Conservation (phyloP, 2,113 vertebrate species). For the Atherinomorus stipes region DNA sequence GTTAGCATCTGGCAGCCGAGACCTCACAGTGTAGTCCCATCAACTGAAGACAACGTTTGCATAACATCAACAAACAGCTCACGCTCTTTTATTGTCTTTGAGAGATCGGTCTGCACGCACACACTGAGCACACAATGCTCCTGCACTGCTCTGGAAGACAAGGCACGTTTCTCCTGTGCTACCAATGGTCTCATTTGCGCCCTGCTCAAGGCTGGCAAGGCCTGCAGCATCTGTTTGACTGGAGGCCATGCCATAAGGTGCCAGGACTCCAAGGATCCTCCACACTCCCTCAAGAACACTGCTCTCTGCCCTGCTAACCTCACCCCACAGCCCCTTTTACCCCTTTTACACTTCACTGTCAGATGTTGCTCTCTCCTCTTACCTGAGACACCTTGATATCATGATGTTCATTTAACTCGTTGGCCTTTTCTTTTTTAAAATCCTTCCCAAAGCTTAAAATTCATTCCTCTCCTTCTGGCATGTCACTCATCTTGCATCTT, state of each 20-base stretch:
- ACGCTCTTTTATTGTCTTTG: conserved; percentile 48
- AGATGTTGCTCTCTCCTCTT: conserved; percentile 18
- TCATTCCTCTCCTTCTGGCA: background rate
- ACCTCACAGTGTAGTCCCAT: conserved; percentile 6
- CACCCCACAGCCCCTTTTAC: conserved; percentile 86
- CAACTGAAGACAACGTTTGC: conserved; percentile 62
- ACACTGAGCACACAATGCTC: conserved; percentile 30
- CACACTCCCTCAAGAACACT: conserved; percentile 75
- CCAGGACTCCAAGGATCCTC: conserved; percentile 78
- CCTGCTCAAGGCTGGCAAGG: conserved; percentile 77
- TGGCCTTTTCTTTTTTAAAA: conserved; percentile 8
- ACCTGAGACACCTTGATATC: conserved; percentile 8
- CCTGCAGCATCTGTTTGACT: conserved; percentile 84
- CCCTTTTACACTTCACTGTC: conserved; percentile 79
- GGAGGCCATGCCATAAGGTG: conserved; percentile 84
- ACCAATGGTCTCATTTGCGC: conserved; percentile 75
- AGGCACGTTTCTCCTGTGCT: conserved; percentile 74
- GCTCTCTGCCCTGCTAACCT: conserved; percentile 86
- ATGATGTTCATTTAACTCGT: conserved; percentile 36
- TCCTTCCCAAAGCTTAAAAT: background rate
- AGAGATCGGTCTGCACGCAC: conserved; percentile 42
- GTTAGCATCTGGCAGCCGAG: conserved; percentile 4
- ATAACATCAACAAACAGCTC: conserved; percentile 64
- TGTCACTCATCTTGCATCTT: conserved; percentile 2
- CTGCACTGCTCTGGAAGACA: conserved; percentile 65